A percentile compares a stretch with the other conserved stretches of the same genome.
Evolutionary conservation across 2,888 invertebrate genomes (phyloP).

Genomic region (Philopedon plagiatum): DNA sequence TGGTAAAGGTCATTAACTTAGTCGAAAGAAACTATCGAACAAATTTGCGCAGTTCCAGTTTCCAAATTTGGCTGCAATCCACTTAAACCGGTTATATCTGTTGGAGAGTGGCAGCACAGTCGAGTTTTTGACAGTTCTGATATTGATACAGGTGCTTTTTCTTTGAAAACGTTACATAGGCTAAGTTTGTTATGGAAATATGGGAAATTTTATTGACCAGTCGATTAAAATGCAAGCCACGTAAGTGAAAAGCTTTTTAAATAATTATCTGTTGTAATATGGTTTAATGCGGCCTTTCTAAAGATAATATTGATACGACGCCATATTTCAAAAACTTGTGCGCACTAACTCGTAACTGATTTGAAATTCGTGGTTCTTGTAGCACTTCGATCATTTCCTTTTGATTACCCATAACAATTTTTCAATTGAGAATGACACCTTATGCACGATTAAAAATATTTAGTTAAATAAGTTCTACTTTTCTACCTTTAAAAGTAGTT

Average conservation of each 20-base stretch:
- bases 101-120: slow-evolving; percentile 19
- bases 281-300: too few species aligned
- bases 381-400: too few species aligned
- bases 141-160: slow-evolving; percentile 22
- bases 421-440: too few species aligned
- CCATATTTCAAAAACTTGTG: not conserved
- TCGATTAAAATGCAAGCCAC: not conserved
- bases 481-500: too few species aligned
- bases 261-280: too few species aligned
- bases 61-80: slow-evolving; percentile 38
- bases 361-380: too few species aligned
- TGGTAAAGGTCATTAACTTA: slow-evolving; percentile 19
- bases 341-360: not conserved
- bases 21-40: not conserved
- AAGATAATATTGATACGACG: not conserved
- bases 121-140: slow-evolving; percentile 37
- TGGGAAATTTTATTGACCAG: not conserved
- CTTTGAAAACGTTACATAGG: not conserved
- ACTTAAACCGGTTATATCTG: slow-evolving; percentile 30
- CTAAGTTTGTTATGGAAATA: not conserved
- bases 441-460: too few species aligned
- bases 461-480: too few species aligned
- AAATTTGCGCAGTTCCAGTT: slow-evolving; percentile 27
- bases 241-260: not conserved
- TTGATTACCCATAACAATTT: too few species aligned